phyloP scores from a whole-genome alignment of 2,113 vertebrate species.

The Callocephalon fimbriatum region DNA sequence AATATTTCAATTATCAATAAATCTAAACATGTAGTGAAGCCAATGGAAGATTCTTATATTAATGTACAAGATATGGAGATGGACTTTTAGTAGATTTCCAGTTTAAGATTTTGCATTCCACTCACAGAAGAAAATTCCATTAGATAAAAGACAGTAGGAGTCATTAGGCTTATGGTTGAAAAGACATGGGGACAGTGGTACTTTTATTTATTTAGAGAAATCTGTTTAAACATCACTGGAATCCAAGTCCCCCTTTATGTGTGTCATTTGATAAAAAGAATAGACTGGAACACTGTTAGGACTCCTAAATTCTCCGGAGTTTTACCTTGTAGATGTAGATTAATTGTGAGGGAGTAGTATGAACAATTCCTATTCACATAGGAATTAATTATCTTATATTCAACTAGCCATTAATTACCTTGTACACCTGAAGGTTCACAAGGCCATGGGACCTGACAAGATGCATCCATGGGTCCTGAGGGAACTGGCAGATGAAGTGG shows the following conservation, averaged over 20 bases:
- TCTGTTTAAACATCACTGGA: neutral
- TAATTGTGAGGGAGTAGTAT: neutral
- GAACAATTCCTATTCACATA: neutral
- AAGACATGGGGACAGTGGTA: rapidly evolving
- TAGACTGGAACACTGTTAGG: neutral
- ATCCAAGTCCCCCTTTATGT: neutral
- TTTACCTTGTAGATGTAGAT: neutral
- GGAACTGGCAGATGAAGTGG: neutral
- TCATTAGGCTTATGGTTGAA: neutral
- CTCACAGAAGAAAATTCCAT: neutral
- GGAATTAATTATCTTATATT: neutral
- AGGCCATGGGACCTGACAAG: neutral
- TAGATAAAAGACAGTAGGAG: neutral
- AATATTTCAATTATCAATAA: neutral
- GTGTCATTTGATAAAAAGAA: neutral
- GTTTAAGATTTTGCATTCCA: neutral
- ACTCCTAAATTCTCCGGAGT: neutral
- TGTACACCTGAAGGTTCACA: neutral
- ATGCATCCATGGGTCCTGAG: neutral
- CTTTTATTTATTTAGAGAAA: neutral
- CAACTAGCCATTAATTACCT: neutral
- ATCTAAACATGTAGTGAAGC: neutral
- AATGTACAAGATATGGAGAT: neutral
- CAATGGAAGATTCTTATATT: neutral
- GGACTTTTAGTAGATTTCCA: neutral